phyloP scores from a whole-genome alignment of 2,888 invertebrate genomes.

The Pachydiplax longipennis region DNA sequence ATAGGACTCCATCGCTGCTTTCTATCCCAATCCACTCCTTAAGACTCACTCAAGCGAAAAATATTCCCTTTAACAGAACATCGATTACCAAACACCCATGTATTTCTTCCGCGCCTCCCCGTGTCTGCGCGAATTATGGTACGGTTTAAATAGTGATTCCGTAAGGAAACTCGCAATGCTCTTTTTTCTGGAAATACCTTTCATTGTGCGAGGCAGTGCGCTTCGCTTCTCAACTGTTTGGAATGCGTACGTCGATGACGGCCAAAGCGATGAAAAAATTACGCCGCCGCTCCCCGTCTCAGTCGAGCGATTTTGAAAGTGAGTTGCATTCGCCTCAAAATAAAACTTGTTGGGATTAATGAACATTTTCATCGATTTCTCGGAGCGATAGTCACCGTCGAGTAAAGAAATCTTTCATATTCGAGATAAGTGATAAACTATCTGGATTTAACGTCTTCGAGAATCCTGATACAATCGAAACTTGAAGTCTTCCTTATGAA shows the following conservation, averaged over 20 bases:
- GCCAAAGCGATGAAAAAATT: not conserved
- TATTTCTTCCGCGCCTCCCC: not conserved
- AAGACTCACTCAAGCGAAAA: not conserved
- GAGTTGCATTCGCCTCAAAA: not conserved
- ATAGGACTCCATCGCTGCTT: no score
- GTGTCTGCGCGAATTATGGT: not conserved
- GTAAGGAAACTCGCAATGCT: not conserved
- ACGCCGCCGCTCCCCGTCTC: not conserved
- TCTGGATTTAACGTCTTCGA: no score
- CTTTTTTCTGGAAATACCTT: not conserved
- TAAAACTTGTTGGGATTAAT: no score
- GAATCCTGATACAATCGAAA: no score
- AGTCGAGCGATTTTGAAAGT: not conserved
- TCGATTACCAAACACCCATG: not conserved
- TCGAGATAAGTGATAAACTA: no score
- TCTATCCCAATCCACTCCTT: no score
- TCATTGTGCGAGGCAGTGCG: not conserved
- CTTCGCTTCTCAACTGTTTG: not conserved
- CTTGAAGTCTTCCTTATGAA: no score
- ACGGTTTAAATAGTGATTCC: not conserved
- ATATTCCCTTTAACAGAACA: not conserved
- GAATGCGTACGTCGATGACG: not conserved
- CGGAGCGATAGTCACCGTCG: no score
- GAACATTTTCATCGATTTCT: no score
- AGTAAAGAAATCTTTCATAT: no score